Percentiles rank a stretch among this genome's conserved stretches.
phyloP scores from a whole-genome alignment of 2,797 vertebrate species.

The Gallirallus australis region DNA sequence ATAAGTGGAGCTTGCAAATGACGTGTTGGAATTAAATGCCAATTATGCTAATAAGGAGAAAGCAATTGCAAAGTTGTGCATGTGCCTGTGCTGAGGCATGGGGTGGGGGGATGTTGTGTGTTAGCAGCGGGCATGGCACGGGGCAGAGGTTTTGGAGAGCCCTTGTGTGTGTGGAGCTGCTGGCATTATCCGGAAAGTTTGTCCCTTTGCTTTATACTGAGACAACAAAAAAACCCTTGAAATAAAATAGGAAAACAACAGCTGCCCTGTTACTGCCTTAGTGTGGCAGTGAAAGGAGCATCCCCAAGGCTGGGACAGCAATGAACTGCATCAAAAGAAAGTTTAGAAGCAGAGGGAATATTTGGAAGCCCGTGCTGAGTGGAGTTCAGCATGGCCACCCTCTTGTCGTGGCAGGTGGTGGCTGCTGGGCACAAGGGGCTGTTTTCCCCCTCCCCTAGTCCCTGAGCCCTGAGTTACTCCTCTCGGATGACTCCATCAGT shows the following conservation, averaged over 20 bases:
- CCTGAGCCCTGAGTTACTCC: not conserved
- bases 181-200: not conserved
- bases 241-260: not conserved
- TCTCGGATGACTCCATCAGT: not conserved
- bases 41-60: not conserved
- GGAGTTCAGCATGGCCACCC: not conserved
- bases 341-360: not conserved
- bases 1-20: conserved; percentile 12
- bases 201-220: not conserved
- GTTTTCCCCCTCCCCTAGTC: not conserved
- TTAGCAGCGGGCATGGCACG: not conserved
- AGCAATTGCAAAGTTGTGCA: not conserved
- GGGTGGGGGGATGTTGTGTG: rapidly evolving
- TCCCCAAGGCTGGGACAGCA: not conserved
- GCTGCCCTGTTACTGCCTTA: not conserved
- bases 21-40: not conserved
- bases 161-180: not conserved
- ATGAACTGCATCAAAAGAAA: not conserved
- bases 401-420: not conserved
- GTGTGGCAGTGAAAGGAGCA: not conserved
- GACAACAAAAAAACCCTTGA: not conserved
- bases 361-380: not conserved
- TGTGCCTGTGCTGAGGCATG: not conserved
- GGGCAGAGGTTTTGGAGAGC: not conserved
- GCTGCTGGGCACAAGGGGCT: not conserved